These are phyloP conservation scores for Falco novaeseelandiae DNA, from an alignment of 2,797 vertebrate genomes.

Conservation along the genomic window DNA sequence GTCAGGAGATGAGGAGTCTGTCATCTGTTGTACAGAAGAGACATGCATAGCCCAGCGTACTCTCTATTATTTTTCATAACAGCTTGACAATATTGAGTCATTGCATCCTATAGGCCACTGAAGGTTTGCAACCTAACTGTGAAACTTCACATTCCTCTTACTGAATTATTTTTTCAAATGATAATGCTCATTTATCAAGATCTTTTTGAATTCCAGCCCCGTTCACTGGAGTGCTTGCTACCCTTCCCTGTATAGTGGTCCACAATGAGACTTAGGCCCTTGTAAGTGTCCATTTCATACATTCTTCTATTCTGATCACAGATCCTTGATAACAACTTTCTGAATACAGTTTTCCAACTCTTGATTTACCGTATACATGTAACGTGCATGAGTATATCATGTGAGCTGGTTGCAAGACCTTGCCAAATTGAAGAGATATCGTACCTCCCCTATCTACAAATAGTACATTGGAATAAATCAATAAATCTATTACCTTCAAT, in stretches of 20 bases:
- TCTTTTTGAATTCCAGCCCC: neutral
- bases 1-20: neutral
- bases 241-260: neutral
- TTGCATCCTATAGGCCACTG: neutral
- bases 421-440: neutral
- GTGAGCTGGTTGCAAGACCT: neutral
- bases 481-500: neutral
- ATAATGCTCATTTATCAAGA: neutral
- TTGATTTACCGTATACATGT: neutral
- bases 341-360: neutral
- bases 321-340: neutral
- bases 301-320: neutral
- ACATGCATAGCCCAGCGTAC: neutral
- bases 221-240: neutral
- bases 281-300: neutral
- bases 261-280: neutral
- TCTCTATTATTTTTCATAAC: neutral
- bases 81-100: neutral
- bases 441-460: neutral
- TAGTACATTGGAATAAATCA: neutral
- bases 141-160: neutral
- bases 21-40: neutral
- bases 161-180: neutral
- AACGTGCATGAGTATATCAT: rapidly evolving
- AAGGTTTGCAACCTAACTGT: neutral